Evolutionary conservation across 2,113 vertebrate genomes (phyloP).

Genomic region (Hypomesus transpacificus): DNA sequence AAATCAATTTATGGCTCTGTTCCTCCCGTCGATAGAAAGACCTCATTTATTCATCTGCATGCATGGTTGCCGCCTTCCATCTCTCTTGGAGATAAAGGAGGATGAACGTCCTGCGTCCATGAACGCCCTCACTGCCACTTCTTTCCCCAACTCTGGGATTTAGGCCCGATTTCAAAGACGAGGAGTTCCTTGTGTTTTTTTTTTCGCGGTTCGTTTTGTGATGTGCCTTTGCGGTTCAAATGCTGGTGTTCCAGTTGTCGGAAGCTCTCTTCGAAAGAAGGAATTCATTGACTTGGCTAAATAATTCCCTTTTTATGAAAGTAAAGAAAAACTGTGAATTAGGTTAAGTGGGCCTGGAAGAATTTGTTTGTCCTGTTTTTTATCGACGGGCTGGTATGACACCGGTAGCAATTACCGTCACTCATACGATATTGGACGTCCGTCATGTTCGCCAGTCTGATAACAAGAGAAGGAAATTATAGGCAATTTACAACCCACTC

Average conservation of each 20-base stretch:
- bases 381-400: neutral
- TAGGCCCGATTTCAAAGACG: no score
- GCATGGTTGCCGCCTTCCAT: conserved; percentile 9
- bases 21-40: conserved; percentile 15
- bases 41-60: conserved; percentile 38
- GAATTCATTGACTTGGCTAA: no score
- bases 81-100: conserved; percentile 6
- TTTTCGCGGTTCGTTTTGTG: no score
- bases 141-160: no score
- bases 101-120: neutral
- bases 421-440: neutral
- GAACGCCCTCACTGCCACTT: neutral
- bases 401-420: neutral
- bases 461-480: neutral
- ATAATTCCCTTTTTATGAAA: no score
- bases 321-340: no score
- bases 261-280: no score
- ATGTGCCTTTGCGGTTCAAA: no score
- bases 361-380: neutral
- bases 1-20: conserved; percentile 41
- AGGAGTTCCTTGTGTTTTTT: no score
- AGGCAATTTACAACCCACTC: neutral
- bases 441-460: neutral
- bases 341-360: neutral
- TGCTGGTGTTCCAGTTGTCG: no score